Conservation (phyloP, 92 coral and sea anemone genomes). For the Heteractis magnifica region DNA sequence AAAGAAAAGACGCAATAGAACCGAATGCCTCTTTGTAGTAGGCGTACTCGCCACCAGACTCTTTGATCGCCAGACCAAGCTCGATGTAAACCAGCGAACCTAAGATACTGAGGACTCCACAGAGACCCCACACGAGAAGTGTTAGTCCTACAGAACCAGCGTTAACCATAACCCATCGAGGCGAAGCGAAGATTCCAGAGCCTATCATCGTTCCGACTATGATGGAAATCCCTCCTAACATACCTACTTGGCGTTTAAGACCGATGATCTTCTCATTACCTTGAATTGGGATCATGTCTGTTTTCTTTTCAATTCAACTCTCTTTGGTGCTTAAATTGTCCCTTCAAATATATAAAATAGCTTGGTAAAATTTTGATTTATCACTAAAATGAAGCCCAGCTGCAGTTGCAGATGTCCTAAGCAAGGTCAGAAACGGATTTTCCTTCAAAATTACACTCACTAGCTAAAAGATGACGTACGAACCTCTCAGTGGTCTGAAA, state of each 20-base stretch:
- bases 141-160: constrained; percentile 92
- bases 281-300: neutral
- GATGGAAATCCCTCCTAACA: constrained; percentile 78
- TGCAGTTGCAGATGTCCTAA: no score
- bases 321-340: neutral
- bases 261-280: constrained; percentile 14
- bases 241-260: constrained; percentile 77
- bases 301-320: no score
- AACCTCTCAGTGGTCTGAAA: no score
- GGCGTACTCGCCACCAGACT: constrained; percentile 84
- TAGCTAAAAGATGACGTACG: no score
- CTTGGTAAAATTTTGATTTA: no score
- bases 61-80: constrained; percentile 79
- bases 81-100: constrained; percentile 88
- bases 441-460: no score
- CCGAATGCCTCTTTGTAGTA: constrained; percentile 81
- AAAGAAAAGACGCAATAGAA: constrained; percentile 75
- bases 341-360: neutral
- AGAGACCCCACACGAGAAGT: constrained; percentile 75
- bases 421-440: no score
- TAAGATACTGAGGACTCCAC: constrained; percentile 77
- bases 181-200: constrained; percentile 94
- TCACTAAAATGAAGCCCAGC: no score
- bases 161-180: constrained; percentile 77
- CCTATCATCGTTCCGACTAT: constrained; percentile 94